Percentiles rank a stretch among this genome's conserved stretches.
Conservation (phyloP, 2,888 invertebrate genomes). For the Melanotus villosus region DNA sequence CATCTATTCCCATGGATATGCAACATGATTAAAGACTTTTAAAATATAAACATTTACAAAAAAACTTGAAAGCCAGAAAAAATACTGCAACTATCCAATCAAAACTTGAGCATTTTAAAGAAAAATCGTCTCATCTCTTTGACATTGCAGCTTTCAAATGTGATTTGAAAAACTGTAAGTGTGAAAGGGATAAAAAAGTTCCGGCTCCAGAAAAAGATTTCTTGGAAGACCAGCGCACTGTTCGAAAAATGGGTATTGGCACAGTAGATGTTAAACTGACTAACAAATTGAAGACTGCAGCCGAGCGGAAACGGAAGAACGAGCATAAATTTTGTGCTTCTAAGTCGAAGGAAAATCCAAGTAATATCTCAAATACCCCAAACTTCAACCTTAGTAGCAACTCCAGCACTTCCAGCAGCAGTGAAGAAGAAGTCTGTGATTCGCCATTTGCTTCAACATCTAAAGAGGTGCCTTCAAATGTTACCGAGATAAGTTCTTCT, state of each 20-base stretch:
- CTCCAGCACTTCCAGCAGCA: no score
- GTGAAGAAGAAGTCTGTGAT: no score
- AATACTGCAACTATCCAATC: neutral
- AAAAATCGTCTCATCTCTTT: neutral
- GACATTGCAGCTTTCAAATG: neutral
- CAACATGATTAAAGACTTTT: neutral
- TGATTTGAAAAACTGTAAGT: neutral
- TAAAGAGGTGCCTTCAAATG: no score
- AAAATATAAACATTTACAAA: neutral
- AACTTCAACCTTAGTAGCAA: no score
- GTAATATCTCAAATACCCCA: no score
- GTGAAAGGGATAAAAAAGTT: neutral
- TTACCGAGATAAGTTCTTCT: no score
- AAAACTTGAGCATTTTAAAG: neutral
- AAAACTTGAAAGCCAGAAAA: neutral
- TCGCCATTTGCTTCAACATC: no score
- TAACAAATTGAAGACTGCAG: neutral
- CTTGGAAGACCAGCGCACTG: neutral
- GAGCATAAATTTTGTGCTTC: no score
- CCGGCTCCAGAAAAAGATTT: neutral
- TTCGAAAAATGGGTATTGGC: neutral
- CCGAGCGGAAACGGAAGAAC: no score
- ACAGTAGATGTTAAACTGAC: neutral
- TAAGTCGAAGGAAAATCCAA: no score
- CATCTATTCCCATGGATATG: slow-evolving; percentile 8